Evolutionary conservation across 2,113 vertebrate genomes (phyloP).

Genomic region (Malurus alboscapulatus): DNA sequence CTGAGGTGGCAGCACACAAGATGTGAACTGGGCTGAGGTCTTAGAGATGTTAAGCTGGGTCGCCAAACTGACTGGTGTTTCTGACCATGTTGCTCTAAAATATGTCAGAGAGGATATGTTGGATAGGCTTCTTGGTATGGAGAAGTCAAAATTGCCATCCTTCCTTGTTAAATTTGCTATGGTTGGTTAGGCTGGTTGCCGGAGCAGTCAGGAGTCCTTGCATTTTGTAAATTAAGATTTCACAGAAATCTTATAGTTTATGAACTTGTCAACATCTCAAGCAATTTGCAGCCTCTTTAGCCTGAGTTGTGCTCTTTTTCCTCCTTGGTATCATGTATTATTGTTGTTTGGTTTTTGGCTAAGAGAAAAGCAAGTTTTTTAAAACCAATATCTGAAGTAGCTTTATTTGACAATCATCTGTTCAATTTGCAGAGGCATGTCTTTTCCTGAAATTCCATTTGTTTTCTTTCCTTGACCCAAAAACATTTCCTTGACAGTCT

Average conservation of each 20-base stretch:
- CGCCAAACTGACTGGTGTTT: accelerated
- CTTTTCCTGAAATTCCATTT: neutral
- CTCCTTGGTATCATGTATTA: neutral
- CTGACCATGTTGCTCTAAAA: neutral
- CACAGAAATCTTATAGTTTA: accelerated
- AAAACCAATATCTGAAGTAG: neutral
- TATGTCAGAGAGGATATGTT: neutral
- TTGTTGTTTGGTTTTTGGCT: neutral
- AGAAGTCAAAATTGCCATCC: neutral
- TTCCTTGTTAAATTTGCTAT: neutral
- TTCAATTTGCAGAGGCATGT: neutral
- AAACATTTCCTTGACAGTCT: neutral
- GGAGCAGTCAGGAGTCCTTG: neutral
- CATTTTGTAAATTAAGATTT: neutral
- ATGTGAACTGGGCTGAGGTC: neutral
- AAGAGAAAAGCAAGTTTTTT: neutral
- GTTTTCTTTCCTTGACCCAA: neutral
- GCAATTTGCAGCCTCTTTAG: neutral
- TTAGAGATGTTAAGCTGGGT: neutral
- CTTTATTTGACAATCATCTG: neutral
- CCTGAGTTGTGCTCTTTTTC: neutral
- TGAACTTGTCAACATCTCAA: neutral
- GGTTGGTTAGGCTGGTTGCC: neutral
- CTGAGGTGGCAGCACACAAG: accelerated
- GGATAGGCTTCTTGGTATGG: neutral